Evolutionary conservation across 2,113 vertebrate species (phyloP).

Genomic region (Stomatorhinus ivindoensis): DNA sequence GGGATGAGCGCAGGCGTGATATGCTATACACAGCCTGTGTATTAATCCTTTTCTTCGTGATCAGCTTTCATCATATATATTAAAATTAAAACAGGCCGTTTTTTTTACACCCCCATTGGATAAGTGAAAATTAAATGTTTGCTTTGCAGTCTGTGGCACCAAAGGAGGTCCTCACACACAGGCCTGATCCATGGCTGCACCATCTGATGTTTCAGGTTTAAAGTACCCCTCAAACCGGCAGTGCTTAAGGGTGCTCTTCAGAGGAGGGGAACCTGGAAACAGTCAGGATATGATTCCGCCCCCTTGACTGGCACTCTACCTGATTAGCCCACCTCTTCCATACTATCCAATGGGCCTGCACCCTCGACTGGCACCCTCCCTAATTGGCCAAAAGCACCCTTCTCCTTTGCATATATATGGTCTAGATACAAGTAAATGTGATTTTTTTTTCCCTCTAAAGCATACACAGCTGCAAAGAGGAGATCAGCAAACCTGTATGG

Average conservation of each 20-base stretch:
- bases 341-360: neutral
- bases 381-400: neutral
- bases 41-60: neutral
- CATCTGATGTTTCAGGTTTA: neutral
- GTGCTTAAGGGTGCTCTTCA: neutral
- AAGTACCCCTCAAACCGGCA: neutral
- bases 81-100: neutral
- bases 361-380: neutral
- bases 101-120: neutral
- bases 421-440: neutral
- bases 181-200: neutral
- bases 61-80: neutral
- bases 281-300: neutral
- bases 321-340: neutral
- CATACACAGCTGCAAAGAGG: neutral
- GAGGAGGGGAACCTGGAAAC: neutral
- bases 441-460: neutral
- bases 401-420: neutral
- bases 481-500: constrained; percentile 63
- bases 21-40: neutral
- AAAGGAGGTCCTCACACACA: neutral
- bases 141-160: neutral
- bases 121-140: neutral
- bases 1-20: neutral
- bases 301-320: neutral